Evolutionary conservation across 2,888 invertebrate genomes (phyloP).

Genomic region (Caenorhabditis sulstoni): DNA sequence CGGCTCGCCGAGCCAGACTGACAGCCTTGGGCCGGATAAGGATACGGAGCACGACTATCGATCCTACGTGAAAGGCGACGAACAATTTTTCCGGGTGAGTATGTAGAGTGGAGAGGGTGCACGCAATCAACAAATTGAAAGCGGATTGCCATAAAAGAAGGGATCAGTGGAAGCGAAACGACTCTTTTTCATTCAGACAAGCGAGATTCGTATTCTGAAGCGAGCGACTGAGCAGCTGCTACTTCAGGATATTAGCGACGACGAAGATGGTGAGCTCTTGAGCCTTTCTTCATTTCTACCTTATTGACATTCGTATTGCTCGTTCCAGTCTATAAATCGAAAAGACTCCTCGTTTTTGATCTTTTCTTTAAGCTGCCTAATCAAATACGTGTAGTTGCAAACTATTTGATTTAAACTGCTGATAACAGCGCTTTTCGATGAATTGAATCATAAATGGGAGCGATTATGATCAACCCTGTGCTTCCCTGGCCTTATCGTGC

Average conservation of each 20-base stretch:
- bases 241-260: constrained; percentile 68
- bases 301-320: no score
- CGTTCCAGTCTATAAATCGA: no score
- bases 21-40: constrained; percentile 50
- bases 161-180: constrained; percentile 11
- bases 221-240: constrained; percentile 58
- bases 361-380: no score
- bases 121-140: background rate
- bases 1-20: constrained; percentile 50
- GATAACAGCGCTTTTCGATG: no score
- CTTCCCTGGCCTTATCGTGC: no score
- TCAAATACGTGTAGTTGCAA: no score
- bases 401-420: no score
- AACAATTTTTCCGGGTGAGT: constrained; percentile 37
- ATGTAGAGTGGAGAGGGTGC: background rate
- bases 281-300: background rate
- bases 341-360: no score
- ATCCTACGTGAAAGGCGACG: constrained; percentile 37
- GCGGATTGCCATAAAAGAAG: constrained; percentile 16
- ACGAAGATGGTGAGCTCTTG: constrained; percentile 63
- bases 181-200: constrained; percentile 30
- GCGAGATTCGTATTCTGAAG: constrained; percentile 65
- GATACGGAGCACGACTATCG: constrained; percentile 46
- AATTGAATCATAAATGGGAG: no score
- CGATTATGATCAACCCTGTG: no score